Base-by-base conservation (phyloP, 1,140 invertebrate genomes). In the silkworm (Bombyx mori) region DNA sequence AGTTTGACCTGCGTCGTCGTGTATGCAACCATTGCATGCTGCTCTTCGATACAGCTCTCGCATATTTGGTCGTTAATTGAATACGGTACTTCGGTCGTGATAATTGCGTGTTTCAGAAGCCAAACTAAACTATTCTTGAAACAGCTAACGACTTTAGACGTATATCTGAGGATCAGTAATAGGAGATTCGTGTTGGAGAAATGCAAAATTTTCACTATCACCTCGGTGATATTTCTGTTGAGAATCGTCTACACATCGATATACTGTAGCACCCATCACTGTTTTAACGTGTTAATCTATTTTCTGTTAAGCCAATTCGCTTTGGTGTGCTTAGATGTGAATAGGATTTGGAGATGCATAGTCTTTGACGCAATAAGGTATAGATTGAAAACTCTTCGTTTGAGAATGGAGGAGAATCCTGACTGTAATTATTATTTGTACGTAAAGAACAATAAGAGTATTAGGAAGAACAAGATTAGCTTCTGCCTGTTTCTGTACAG, bases 281-380 rank as follows among this genome's bases (percentile, higher is more conserved):
- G 77, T 57, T 77, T 68, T 42, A 55, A 59, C 9, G 46, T 68
- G 45, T 57, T 82, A 0, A 35, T 53, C 10, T 58, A 66, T 6
- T 86, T 66, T 56, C 12, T 72, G 6, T 60, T 86, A 2, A 72
- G 70, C 56, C 63, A 71, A 8, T 70, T 77, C 8, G 73, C 76
- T 0, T 58, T 74, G 5, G 59, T 83, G 7, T 71, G 75, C 44
- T 63, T 86, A 35, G 82, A 86, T 63, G 44, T 82, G 9, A 82
- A 75, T 57, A 54, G 81, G 60, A 70, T 83, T 3, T 86, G 78
- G 79, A 68, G 83, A 8, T 82, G 74, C 45, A 57, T 73, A 9
- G 47, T 83, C 6, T 71, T 82, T 4, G 73, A 83, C 45, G 68
- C 69, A 6, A 60, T 84, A 5, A 65, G 79, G 26, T 72, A 78